A percentile compares a stretch with the other conserved stretches of the same genome.
These are phyloP conservation scores for Urechis unicinctus DNA, from an alignment of 2,888 invertebrate species.

Conservation along the genomic window DNA sequence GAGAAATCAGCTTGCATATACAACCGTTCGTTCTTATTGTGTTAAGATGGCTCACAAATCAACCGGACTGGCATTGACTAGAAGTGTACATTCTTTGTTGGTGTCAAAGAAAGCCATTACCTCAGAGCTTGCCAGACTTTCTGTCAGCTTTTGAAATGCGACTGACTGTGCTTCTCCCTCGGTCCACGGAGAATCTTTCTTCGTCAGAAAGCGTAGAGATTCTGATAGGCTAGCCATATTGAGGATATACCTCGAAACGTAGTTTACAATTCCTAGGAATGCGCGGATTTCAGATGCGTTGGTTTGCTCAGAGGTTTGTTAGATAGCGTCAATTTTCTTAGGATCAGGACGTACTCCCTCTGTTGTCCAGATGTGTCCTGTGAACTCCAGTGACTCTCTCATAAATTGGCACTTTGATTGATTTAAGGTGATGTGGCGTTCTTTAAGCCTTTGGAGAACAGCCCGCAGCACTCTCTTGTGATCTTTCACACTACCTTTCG, in stretches of 20 bases:
- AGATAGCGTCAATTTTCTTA: constrained; percentile 18
- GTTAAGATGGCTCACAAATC: constrained; percentile 22
- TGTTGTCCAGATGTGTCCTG: constrained; percentile 2
- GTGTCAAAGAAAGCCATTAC: constrained; percentile 21
- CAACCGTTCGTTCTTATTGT: constrained; percentile 13
- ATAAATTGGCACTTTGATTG: constrained; percentile 11
- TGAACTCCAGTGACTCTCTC: background rate
- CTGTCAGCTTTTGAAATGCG: constrained; percentile 17
- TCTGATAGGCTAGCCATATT: constrained; percentile 19
- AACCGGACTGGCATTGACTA: constrained; percentile 23
- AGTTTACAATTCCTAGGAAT: constrained; percentile 25
- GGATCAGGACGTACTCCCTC: constrained; percentile 16
- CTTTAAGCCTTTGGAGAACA: constrained; percentile 9
- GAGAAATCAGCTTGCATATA: background rate
- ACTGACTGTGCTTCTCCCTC: constrained; percentile 17
- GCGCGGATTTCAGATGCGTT: constrained; percentile 22
- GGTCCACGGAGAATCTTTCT: constrained; percentile 16
- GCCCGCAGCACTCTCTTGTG: background rate
- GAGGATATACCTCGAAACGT: constrained; percentile 23
- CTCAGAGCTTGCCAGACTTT: background rate
- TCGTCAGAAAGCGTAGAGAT: constrained; percentile 22
- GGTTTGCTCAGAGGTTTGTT: constrained; percentile 15
- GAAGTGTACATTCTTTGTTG: constrained; percentile 12
- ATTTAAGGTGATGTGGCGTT: constrained; percentile 13
- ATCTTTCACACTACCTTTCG: background rate